Base-by-base conservation (phyloP, 2,888 invertebrate species). In the Ochropleura plecta region DNA sequence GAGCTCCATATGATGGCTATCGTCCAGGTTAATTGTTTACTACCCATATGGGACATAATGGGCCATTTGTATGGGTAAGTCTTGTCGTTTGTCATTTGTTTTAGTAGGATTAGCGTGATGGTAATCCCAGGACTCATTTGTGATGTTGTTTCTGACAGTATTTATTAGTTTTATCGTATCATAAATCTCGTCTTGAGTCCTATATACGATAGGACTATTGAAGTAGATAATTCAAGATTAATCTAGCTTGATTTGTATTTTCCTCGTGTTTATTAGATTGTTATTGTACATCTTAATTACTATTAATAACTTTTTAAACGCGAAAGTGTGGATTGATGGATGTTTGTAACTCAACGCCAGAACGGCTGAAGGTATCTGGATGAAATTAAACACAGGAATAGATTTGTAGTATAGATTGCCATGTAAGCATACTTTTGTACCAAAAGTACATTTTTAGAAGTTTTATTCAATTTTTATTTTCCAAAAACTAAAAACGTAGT, bases 1-100 rank as follows among this genome's bases (percentile, higher is more conserved):
- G 18, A 46, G 66, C 73, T 76, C 60, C 57, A 75, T 76, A 75
- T 55, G 87, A 85, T 85, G 78, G 44, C 69, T 87, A 88, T 87
- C 79, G 73, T 70, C 78, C 81, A 70, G 63, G 79, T 76, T 87
- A 87, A 87, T 82, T 81, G 80, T 81, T 80, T 74, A 40, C 57
- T 44, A 12, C 42, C 82, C 80, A 71, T 87, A 53, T 82, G 40
- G 40, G 80, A 5, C 12, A 9, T 86, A 82, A 82, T 80, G n/a
- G 63, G 53, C 65, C 44, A 30, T 78, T 81, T 78, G 53, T 81
- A 81, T 86, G 73, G 18, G 9, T 42, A 55, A 1, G 12, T 72
- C 67, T 59, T 20, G 64, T 5, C 30, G 18, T 64, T 53, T 57
- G 63, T 70, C 60, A 64, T 83, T 83, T 85, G 53, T 60, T 66